Evolutionary conservation across 2,888 invertebrate genomes (phyloP), one percentile per base, ranked within the genome.

Genomic region (Keiferia lycopersicella): DNA sequence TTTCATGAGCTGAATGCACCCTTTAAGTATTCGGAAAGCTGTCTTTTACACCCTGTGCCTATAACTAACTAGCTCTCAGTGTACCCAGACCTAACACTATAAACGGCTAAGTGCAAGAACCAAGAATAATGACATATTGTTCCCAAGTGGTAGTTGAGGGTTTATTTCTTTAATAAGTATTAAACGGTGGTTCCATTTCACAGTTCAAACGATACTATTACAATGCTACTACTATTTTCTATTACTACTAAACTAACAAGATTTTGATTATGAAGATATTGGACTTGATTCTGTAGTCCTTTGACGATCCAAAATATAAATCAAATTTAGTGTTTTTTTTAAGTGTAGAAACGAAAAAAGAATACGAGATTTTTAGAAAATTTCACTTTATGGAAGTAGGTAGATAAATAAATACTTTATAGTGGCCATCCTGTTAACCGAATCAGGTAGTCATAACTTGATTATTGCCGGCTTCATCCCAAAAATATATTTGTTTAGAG

Each of bases 171-270:
- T 72, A 77, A 77, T 77, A 77, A 75, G 69, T 72, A 71, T 73
- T 69, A 74, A 74, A 73, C 65, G 20, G 74, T 69, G 10, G 6
- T 83, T 83, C 73, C 64, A 82, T 83, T 83, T 84, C 81, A 82
- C 81, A 84, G 74, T 72, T 74, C 79, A 79, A 79, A 74, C 69
- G 30, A 70, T 67, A 3, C n/a, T 34, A 56, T 56, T 56, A 56
- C 20, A 20, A 41, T 12, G 72, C 56, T 56, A 34, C 34, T 41
- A 56, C 56, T 56, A 56, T 56, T 56, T 56, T 56, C 56, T 56
- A 56, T 56, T 56, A 53, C 51, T 56, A 26, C 30, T 22, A 26
- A 56, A 26, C 30, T 22, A 26, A 56, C 56, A 56, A 34, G 26
- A 11, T n/a, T 16, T 45, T 60, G 60, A 60, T 59, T 59, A 59